Base-by-base conservation (phyloP, 2,888 invertebrate species). In the Mesochorus sp. region DNA sequence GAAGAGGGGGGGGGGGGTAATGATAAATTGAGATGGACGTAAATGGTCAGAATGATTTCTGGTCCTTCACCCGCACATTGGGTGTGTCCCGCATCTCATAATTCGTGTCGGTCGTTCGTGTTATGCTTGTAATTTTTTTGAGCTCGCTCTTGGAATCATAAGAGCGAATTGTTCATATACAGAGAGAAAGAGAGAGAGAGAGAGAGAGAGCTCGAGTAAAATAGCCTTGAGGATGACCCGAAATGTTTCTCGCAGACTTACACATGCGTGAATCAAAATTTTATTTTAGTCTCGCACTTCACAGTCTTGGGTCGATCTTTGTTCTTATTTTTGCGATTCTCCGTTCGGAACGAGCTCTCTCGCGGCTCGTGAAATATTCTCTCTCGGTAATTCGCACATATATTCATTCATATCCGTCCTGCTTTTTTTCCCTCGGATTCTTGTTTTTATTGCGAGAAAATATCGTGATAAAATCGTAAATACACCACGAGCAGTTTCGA, bases 11-110 rank as follows among this genome's bases (percentile, higher is more conserved):
- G n/a, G 31, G 14, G 42, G 21, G 59, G 70, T 47, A 26, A 53
- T 34, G 42, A 53, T 61, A 72, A 77, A 77, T 77, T 77, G 55
- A 61, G 76, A 77, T 67, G 76, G 76, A 77, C 76, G 61, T 77
- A 67, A 77, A 72, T 62, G 66, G 61, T 17, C 53, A 44, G 76
- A 72, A 72, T 62, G 37, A 61, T 62, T 61, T 62, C 76, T 72
- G 67, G 67, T 53, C 67, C 67, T 67, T 77, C 72, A 39, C 51
- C 61, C 76, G 55, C 14, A 0, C 14, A 24, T 64, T 67, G 66
- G 66, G 66, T 39, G 57, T 66, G 51, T 34, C 76, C 76, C 59
- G 76, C 66, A 61, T 76, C 64, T 34, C 49, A 19, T 53, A 14
- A 10, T 55, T 55, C 47, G 8, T 2, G 28, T 62, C 61, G 10